Percentiles rank a stretch among this genome's conserved stretches.
These are phyloP conservation scores for Miniopterus natalensis DNA, from an alignment of 2,113 vertebrate species.

Conservation along the genomic window DNA sequence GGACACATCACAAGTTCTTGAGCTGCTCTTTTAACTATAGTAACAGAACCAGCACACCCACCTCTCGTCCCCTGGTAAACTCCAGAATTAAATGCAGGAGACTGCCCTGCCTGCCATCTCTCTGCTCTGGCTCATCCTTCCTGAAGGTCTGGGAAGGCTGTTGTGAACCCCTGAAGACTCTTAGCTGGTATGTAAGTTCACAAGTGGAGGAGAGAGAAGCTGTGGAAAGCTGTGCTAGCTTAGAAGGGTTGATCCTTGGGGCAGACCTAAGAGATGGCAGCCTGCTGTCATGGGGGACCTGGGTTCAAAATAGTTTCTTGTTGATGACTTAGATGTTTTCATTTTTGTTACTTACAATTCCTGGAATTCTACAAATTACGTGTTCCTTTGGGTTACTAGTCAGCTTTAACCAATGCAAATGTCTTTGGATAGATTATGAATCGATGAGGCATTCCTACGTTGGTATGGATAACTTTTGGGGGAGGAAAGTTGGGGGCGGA, in stretches of 20 bases:
- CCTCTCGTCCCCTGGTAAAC: too few species aligned
- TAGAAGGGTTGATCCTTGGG: neutral
- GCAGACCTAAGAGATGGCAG: neutral
- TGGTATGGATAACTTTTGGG: neutral
- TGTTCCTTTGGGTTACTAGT: neutral
- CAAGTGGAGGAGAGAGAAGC: neutral
- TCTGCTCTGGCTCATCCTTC: neutral
- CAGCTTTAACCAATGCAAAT: neutral
- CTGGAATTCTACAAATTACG: neutral
- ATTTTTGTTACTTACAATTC: neutral
- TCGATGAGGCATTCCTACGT: neutral
- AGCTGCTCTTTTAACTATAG: neutral
- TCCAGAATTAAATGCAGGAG: neutral
- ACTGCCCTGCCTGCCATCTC: neutral
- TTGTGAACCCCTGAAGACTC: neutral
- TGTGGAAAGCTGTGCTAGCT: neutral
- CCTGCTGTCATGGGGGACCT: neutral
- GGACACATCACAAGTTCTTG: neutral
- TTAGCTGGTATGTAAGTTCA: neutral
- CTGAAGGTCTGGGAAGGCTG: neutral
- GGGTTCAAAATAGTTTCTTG: neutral
- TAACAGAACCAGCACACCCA: neutral
- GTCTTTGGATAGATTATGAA: neutral
- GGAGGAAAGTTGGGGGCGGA: too few species aligned
- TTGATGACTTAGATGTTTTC: neutral